phyloP scores from a whole-genome alignment of 1,140 invertebrate genomes.

The Uloborus diversus region DNA sequence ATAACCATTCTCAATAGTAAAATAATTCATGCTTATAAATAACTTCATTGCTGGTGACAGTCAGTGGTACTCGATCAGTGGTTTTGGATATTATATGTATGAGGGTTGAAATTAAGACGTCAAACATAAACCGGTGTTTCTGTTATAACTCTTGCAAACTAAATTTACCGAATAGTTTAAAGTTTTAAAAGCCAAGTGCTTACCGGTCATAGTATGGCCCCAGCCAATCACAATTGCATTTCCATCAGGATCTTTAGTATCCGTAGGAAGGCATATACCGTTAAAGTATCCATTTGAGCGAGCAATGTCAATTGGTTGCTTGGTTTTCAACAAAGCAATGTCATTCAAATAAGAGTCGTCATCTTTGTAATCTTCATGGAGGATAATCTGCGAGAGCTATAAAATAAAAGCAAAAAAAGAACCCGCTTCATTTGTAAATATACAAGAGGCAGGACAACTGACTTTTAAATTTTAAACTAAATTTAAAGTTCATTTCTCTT shows the following conservation, averaged over 20 bases:
- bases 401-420: background rate
- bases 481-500: too few species aligned
- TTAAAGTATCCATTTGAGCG: conserved; percentile 24
- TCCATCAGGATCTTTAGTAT: conserved; percentile 75
- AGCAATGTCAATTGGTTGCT: conserved; percentile 22
- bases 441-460: too few species aligned
- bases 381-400: conserved; percentile 28
- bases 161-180: background rate
- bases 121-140: background rate
- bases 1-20: background rate
- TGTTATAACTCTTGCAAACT: background rate
- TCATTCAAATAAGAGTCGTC: conserved; percentile 27
- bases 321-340: conserved; percentile 48
- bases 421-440: too few species aligned
- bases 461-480: too few species aligned
- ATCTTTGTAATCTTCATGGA: conserved; percentile 17
- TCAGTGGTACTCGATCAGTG: too few species aligned
- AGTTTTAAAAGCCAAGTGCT: background rate
- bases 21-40: background rate
- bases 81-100: too few species aligned
- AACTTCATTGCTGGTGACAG: too few species aligned
- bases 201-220: conserved; percentile 59
- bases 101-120: background rate
- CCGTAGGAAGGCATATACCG: conserved; percentile 14
- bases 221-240: conserved; percentile 67